These are phyloP conservation scores for Brachypterus glaber DNA, from an alignment of 2,888 invertebrate genomes.

Conservation along the genomic window DNA sequence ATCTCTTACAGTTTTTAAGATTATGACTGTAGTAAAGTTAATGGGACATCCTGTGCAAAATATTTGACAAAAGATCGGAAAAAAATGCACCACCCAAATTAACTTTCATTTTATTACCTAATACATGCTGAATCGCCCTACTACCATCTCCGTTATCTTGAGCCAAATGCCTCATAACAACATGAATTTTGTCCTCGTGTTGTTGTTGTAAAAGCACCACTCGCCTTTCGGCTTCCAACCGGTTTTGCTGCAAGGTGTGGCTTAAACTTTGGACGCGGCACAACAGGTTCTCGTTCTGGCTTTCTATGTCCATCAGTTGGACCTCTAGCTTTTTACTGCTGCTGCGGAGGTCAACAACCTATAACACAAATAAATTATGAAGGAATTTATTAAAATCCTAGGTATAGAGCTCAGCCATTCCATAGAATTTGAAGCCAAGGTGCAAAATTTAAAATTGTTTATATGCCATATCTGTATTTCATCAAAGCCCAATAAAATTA, in stretches of 20 bases:
- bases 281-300: slow-evolving; percentile 61
- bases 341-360: slow-evolving; percentile 51
- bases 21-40: too few relatives aligned
- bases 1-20: too few relatives aligned
- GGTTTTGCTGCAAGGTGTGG: slow-evolving; percentile 55
- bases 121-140: slow-evolving; percentile 7
- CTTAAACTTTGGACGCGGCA: slow-evolving; percentile 60
- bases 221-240: slow-evolving; percentile 54
- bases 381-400: too few relatives aligned
- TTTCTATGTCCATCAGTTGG: slow-evolving; percentile 58
- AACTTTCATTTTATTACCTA: not conserved
- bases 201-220: slow-evolving; percentile 52
- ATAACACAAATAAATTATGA: too few relatives aligned
- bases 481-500: too few relatives aligned
- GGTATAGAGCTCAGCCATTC: too few relatives aligned
- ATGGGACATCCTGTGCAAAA: too few relatives aligned
- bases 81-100: too few relatives aligned
- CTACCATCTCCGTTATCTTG: slow-evolving; percentile 28
- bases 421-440: too few relatives aligned
- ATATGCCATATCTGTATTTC: too few relatives aligned
- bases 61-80: too few relatives aligned
- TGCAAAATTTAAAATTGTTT: too few relatives aligned
- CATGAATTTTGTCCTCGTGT: slow-evolving; percentile 54
- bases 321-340: slow-evolving; percentile 54
- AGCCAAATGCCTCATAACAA: slow-evolving; percentile 45